Base-by-base conservation (phyloP, 2,113 vertebrate species). In the Orientallactaga bullata region DNA sequence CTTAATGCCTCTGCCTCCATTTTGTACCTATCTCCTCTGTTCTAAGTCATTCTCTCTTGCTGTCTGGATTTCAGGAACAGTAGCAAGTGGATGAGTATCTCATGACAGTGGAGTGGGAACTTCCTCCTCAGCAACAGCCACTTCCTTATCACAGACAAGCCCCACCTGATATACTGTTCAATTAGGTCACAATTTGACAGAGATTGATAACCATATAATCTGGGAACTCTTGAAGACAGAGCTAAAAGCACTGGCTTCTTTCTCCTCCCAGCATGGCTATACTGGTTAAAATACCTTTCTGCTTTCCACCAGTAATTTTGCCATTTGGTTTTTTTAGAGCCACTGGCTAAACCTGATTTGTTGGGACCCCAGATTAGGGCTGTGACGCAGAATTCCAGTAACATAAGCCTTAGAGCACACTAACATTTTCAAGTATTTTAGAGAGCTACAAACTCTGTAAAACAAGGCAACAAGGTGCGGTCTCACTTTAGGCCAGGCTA, bases 401-500 rank as follows among this genome's bases (percentile, higher is more conserved):
- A 39, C n/a, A 81, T 28, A 37, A 39, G 37, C 24, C 24, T 39
- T 39, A 65, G 23, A 37, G 73, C 42, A 77, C 42, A 47, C 42
- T n/a, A 93, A 80, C 37, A 58, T 55, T 93, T 60, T 80, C 39
- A 73, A 18, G 35, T 61, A 72, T 63, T 76, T 69, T 90, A 65
- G 93, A 61, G 55, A 69, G 28, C 30, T 68, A 60, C n/a, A 80
- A 81, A 61, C 61, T n/a, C n/a, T n/a, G n/a, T n/a, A n/a, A n/a
- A 93, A 42, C 81, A 80, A 42, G 37, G 23, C 51, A 60, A 61
- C 35, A 37, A 55, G 17, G 10, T 66, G 42, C 5, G 42, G 42
- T 47, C 42, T 47, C 42, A 47, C 42, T 47, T 8, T 42, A 42
- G 16, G 61, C 18, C 18, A 66, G 30, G 17, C 28, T 55, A 55